Percentiles rank a stretch among this genome's conserved stretches.
These are phyloP conservation scores for Catharus ustulatus DNA, from an alignment of 2,797 vertebrate genomes.

Conservation along the genomic window DNA sequence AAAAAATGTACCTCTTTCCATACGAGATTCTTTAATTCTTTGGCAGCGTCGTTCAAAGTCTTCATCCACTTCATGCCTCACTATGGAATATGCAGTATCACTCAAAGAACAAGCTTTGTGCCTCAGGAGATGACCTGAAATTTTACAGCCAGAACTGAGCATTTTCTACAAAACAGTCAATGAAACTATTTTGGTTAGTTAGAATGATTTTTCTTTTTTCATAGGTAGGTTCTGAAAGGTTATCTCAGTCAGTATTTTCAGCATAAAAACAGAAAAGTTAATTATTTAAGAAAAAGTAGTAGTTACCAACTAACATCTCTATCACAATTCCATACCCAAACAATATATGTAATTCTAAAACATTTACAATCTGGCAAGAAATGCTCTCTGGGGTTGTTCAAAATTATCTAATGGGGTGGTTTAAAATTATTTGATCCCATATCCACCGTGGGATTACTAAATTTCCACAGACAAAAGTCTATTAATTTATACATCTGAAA, in stretches of 20 bases:
- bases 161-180: neutral
- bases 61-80: slow-evolving; percentile 91
- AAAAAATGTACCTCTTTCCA: slow-evolving; percentile 82
- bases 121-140: slow-evolving; percentile 90
- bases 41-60: slow-evolving; percentile 90
- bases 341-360: neutral
- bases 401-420: neutral
- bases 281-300: neutral
- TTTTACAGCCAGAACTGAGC: neutral
- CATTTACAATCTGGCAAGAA: neutral
- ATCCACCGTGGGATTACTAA: neutral
- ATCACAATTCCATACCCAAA: neutral
- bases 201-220: neutral
- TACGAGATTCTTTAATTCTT: slow-evolving; percentile 87
- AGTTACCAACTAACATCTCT: neutral
- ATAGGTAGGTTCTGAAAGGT: neutral
- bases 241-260: neutral
- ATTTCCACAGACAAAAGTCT: neutral
- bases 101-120: slow-evolving; percentile 91
- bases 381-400: neutral
- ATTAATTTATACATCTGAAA: neutral
- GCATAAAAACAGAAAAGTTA: neutral
- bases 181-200: neutral
- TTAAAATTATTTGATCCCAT: neutral
- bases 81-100: slow-evolving; percentile 90